phyloP scores from a whole-genome alignment of 2,888 invertebrate species.

The Agrochola macilenta region DNA sequence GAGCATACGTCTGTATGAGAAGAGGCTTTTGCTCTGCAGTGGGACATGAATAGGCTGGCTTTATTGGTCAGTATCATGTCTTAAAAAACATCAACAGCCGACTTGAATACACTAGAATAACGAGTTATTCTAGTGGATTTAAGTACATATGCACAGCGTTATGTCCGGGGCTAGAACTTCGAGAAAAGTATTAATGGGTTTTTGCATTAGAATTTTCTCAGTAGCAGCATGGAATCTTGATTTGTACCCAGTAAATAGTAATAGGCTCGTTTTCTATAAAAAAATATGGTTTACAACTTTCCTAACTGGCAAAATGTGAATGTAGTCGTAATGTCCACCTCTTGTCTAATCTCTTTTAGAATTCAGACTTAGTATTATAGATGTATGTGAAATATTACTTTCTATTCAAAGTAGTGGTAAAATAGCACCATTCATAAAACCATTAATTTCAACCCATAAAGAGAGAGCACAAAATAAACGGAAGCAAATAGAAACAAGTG shows the following conservation, averaged over 20 bases:
- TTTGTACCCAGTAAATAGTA: not conserved
- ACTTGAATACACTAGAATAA: too few species aligned
- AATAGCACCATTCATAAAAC: constrained; percentile 12
- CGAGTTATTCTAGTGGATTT: not conserved
- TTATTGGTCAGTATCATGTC: not conserved
- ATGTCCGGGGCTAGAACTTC: not conserved
- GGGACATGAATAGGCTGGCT: not conserved
- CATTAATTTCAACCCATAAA: constrained; percentile 3
- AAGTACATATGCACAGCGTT: not conserved
- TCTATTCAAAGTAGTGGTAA: not conserved
- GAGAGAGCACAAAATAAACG: not conserved
- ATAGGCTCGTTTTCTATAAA: not conserved
- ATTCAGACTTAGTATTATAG: not conserved
- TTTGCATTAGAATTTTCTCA: not conserved
- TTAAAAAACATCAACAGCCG: too few species aligned
- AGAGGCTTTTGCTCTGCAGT: not conserved
- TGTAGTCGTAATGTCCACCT: too few species aligned
- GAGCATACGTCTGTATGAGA: not conserved
- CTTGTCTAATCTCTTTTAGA: not conserved
- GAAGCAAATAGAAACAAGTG: constrained; percentile 19
- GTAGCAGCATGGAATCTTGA: not conserved
- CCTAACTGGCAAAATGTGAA: too few species aligned
- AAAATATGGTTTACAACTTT: not conserved
- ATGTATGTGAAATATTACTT: not conserved
- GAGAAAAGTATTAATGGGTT: not conserved